phyloP scores from a whole-genome alignment of 2,888 invertebrate species.

The Timandra comae region DNA sequence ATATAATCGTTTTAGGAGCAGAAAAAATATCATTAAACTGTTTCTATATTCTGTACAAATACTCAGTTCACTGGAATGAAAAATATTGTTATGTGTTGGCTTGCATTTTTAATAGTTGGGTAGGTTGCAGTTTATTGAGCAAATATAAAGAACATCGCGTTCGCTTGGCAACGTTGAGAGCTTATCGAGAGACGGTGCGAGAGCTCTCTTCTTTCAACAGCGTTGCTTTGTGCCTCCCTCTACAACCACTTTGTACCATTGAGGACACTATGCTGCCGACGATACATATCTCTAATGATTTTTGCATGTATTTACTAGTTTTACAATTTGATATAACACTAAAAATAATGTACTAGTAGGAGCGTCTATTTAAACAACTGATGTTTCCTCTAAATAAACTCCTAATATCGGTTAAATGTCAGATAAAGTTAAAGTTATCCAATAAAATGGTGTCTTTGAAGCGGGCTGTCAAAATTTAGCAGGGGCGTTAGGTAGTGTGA shows the following conservation, averaged over 20 bases:
- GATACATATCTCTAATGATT: too few relatives aligned
- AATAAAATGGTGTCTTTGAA: slow-evolving; percentile 6
- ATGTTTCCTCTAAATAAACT: too few relatives aligned
- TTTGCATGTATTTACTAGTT: too few relatives aligned
- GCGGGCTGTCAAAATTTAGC: not conserved
- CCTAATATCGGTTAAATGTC: too few relatives aligned
- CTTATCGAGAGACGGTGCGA: slow-evolving; percentile 61
- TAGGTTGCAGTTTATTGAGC: slow-evolving; percentile 36
- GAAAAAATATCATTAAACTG: not conserved
- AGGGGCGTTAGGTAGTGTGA: not conserved
- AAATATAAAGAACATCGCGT: slow-evolving; percentile 38
- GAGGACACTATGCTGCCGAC: slow-evolving; percentile 29
- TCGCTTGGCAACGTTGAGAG: slow-evolving; percentile 32
- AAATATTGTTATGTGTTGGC: slow-evolving; percentile 8
- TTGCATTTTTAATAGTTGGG: slow-evolving; percentile 26
- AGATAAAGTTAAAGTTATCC: too few relatives aligned
- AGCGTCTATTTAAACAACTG: too few relatives aligned
- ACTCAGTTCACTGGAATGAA: slow-evolving; percentile 4
- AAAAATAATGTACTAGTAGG: too few relatives aligned
- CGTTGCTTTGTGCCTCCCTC: slow-evolving; percentile 60
- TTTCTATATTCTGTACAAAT: slow-evolving; percentile 3
- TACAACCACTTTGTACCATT: slow-evolving; percentile 48
- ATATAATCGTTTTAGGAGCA: too few relatives aligned
- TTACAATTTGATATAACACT: too few relatives aligned
- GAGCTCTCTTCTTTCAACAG: slow-evolving; percentile 57